Conservation (phyloP, 2,888 invertebrate species). For the Hermodice carunculata region DNA sequence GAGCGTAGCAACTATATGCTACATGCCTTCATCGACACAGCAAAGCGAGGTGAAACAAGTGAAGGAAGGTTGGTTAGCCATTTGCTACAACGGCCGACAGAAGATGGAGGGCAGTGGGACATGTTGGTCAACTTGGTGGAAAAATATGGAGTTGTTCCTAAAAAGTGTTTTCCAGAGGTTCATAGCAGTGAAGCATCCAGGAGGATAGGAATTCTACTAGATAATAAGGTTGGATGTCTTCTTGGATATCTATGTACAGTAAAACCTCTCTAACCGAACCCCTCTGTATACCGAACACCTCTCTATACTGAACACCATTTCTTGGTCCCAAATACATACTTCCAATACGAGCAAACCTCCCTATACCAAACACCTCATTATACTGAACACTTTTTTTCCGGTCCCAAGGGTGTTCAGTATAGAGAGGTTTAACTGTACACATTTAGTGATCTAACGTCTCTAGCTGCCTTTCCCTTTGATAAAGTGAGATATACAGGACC, state of each 20-base stretch:
- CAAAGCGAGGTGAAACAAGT: slow-evolving; percentile 80
- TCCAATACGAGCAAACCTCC: too few relatives aligned
- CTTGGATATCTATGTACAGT: too few relatives aligned
- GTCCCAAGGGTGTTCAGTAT: too few relatives aligned
- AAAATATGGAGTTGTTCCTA: slow-evolving; percentile 90
- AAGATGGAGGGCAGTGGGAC: slow-evolving; percentile 83
- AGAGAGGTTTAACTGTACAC: too few relatives aligned
- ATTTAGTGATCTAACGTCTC: background rate
- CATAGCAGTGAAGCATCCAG: slow-evolving; percentile 83
- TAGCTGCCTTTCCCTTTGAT: background rate
- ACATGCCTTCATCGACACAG: slow-evolving; percentile 84
- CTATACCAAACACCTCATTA: too few relatives aligned
- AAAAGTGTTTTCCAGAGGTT: slow-evolving; percentile 88
- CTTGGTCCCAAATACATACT: too few relatives aligned
- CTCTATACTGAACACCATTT: too few relatives aligned
- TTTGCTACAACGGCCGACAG: slow-evolving; percentile 73
- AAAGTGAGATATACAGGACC: too few relatives aligned
- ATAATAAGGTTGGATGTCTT: background rate
- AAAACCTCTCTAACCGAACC: too few relatives aligned
- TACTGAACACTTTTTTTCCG: too few relatives aligned
- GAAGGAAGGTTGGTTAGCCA: slow-evolving; percentile 86
- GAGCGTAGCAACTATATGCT: slow-evolving; percentile 89
- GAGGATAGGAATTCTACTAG: too few relatives aligned
- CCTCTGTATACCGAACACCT: too few relatives aligned
- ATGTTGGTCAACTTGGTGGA: slow-evolving; percentile 90